Conservation (phyloP, 2,797 vertebrate genomes). For the Syngnathus acus region DNA sequence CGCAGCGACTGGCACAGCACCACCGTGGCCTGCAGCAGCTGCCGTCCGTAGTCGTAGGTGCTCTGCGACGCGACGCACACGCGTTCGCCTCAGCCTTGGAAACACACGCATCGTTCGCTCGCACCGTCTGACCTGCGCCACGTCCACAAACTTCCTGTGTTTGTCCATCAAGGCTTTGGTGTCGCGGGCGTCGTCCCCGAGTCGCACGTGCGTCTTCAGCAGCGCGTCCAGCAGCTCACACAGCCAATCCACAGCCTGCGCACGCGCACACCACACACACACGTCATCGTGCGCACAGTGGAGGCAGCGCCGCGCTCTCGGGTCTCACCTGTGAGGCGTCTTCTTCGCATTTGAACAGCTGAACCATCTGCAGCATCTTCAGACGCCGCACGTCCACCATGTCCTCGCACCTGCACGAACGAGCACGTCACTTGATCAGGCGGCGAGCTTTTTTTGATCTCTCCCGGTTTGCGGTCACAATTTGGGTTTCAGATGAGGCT, state of each 20-base stretch:
- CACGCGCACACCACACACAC: background rate
- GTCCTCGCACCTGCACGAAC: conserved; percentile 84
- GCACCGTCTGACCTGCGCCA: conserved; percentile 81
- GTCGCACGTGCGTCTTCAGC: conserved; percentile 87
- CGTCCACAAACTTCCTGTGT: conserved; percentile 96
- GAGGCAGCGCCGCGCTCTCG: background rate
- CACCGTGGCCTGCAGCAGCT: conserved; percentile 94
- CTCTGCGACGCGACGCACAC: conserved; percentile 64
- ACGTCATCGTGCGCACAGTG: background rate
- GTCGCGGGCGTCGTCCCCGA: conserved; percentile 92
- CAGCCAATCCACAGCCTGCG: conserved; percentile 92
- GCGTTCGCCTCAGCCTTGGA: background rate
- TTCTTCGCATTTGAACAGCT: conserved; percentile 97
- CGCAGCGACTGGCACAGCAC: conserved; percentile 94
- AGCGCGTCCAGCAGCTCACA: conserved; percentile 91
- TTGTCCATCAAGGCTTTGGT: conserved; percentile 93
- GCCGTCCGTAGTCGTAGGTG: conserved; percentile 95
- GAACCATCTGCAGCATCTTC: conserved; percentile 99
- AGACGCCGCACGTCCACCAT: conserved; percentile 96
- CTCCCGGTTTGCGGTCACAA: no score
- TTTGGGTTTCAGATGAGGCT: no score
- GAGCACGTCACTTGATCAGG: background rate
- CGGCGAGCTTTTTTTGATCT: no score
- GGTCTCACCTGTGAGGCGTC: conserved; percentile 87
- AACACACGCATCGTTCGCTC: no score